Base-by-base conservation (phyloP, 2,888 invertebrate species). In the Anoplius nigerrimus region DNA sequence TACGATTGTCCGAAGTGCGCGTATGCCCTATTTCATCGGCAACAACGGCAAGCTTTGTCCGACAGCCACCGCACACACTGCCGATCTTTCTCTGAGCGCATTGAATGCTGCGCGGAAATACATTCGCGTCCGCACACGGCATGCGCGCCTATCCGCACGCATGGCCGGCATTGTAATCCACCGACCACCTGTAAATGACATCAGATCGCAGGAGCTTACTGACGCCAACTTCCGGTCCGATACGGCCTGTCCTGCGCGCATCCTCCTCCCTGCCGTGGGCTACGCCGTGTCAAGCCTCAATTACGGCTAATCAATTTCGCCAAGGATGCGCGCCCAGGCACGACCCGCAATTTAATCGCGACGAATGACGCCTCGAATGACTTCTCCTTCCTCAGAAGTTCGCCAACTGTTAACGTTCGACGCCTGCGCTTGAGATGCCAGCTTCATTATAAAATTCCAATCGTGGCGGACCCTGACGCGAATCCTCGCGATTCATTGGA, bases 281-380 rank as follows among this genome's bases (percentile, higher is more conserved):
- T 45, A 34, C 20, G 51, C 8, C 55, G 53, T 64, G 69, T 69
- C 61, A 52, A 70, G 66, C 45, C 64, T 73, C 74, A 79, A 78
- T 80, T 82, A 81, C 73, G 62, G 64, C 66, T 78, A 82, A 74
- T 83, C 84, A 82, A 83, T 83, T 76, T 75, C 76, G 51, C 74
- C 79, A 76, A 82, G 83, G 70, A 84, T 81, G 63, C 86, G 80
- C 66, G 85, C 4, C 3, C 82, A 68, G 83, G 82, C 55, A 79
- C 82, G 66, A 85, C 82, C 62, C 81, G 79, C 45, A 27, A n/a
- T 85, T 80, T 80, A 81, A 82, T 78, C 75, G 64, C 42, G 72
- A 52, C 67, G 61, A 72, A 76, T 68, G 74, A 2, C 68, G 71
- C 64, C 72, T 66, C n/a, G n/a, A n/a, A n/a, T n/a, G n/a, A n/a